Evolutionary conservation across 2,888 invertebrate species (phyloP), one percentile per base, ranked within the genome.

Genomic region (Sthenelais limicola): DNA sequence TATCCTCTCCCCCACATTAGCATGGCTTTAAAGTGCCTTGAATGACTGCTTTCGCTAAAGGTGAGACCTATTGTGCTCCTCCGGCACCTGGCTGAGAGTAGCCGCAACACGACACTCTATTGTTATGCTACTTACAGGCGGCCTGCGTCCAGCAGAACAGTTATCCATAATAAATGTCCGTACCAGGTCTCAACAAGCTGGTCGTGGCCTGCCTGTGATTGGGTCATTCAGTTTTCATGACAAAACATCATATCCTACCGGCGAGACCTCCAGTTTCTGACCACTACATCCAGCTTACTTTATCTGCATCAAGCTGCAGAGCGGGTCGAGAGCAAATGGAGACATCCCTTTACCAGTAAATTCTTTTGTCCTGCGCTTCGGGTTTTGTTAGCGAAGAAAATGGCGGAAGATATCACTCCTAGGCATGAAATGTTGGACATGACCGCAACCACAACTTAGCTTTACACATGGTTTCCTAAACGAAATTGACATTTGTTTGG

Each of bases 201-300:
- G 5, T 7, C 54, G 54, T 28, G 9, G n/a, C 62, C 62, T 15
- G 15, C 56, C 56, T 21, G 3, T 56, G 56, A 56, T 56, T 56
- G 56, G 56, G 32, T 38, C 62, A 38, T 62, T 62, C 62, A 62
- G 24, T 24, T 62, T 35, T 62, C 62, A 62, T 38, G 62, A 35
- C 62, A 24, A 38, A 35, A 43, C 24, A 62, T 62, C 35, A 62
- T 62, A 62, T 35, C 62, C 43, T 38, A 62, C 62, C 38, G 43
- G 62, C 62, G 24, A 38, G n/a, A n/a, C n/a, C n/a, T n/a, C n/a
- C n/a, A n/a, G n/a, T n/a, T n/a, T n/a, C n/a, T n/a, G n/a, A n/a
- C n/a, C n/a, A n/a, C n/a, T n/a, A n/a, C n/a, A n/a, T n/a, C n/a
- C n/a, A n/a, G n/a, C n/a, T n/a, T n/a, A n/a, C n/a, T n/a, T n/a